Evolutionary conservation across 2,888 invertebrate species (phyloP), one percentile per base, ranked within the genome.

Genomic region (Chrysolina americana): DNA sequence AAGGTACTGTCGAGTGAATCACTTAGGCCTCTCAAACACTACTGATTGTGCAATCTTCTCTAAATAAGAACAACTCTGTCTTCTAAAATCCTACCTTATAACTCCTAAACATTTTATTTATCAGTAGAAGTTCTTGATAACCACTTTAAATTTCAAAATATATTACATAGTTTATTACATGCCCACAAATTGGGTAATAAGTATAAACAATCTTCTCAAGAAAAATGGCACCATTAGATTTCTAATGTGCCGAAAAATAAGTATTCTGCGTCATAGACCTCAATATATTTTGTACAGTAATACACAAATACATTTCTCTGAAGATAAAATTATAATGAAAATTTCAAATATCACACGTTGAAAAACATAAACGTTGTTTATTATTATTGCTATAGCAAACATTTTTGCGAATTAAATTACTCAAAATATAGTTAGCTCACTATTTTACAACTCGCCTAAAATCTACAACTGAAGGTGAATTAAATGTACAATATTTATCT

Each of bases 331-430:
- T 19, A 68, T 56, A 36, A 28, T 68, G 41, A 71, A 78, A 76
- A 73, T 76, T 64, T 77, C 77, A 75, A 80, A 82, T 83, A 84
- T 84, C 84, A 83, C 84, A 80, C 81, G 77, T 81, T 79, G 77
- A 80, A 80, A 73, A 81, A 79, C 78, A 76, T 79, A 81, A 83
- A 86, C 83, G 83, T 86, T 73, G 72, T 76, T 73, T 76, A 68
- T 89, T 76, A 68, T 89, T 90, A 90, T 90, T 90, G 89, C 90
- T 90, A 89, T 88, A 88, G 88, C 89, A 89, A 88, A 85, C 83
- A 82, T 82, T 84, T 79, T 68, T 68, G 70, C 68, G 70, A 74
- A 63, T 82, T 79, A 77, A 82, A 80, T 74, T 74, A 77, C 76
- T 74, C 75, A 77, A 78, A 74, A 66, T 76, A 74, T 73, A 74